These are phyloP conservation scores for Hoplodrina ambigua DNA, from an alignment of 2,888 invertebrate genomes.

Conservation along the genomic window DNA sequence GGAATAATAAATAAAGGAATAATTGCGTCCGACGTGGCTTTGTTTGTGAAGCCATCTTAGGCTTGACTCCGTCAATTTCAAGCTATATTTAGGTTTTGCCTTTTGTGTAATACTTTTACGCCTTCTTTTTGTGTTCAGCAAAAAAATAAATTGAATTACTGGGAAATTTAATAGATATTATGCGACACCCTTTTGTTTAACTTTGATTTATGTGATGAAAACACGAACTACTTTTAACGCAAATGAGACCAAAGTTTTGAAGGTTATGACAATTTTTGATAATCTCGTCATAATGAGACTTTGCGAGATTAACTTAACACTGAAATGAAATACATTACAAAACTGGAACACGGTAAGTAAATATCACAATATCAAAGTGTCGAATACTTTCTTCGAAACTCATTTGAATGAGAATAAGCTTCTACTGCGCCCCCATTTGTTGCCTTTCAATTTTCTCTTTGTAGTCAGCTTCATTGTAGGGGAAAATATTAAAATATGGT, in stretches of 20 bases:
- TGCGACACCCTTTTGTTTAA: neutral
- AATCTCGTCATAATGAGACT: conserved; percentile 4
- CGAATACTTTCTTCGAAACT: conserved; percentile 82
- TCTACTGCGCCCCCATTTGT: conserved; percentile 79
- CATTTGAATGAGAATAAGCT: conserved; percentile 87
- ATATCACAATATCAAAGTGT: conserved; percentile 82
- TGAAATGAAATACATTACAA: conserved; percentile 50
- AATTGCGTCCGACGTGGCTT: conserved; percentile 75
- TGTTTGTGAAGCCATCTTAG: conserved; percentile 68
- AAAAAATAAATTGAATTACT: conserved; percentile 25
- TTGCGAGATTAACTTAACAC: conserved; percentile 32
- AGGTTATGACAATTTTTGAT: neutral
- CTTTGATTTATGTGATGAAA: too few species aligned
- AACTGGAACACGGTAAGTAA: conserved; percentile 66
- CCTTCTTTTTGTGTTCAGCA: conserved; percentile 14
- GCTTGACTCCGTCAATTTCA: conserved; percentile 63
- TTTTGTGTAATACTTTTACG: conserved; percentile 48
- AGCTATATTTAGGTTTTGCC: conserved; percentile 50
- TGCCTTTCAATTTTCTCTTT: conserved; percentile 85
- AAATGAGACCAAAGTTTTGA: neutral
- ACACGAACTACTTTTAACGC: neutral
- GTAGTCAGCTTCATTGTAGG: conserved; percentile 75
- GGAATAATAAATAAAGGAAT: conserved; percentile 77
- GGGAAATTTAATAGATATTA: neutral
- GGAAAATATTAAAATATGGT: conserved; percentile 86